phyloP scores from a whole-genome alignment of 2,888 invertebrate species.

The Scaptomyza flava region DNA sequence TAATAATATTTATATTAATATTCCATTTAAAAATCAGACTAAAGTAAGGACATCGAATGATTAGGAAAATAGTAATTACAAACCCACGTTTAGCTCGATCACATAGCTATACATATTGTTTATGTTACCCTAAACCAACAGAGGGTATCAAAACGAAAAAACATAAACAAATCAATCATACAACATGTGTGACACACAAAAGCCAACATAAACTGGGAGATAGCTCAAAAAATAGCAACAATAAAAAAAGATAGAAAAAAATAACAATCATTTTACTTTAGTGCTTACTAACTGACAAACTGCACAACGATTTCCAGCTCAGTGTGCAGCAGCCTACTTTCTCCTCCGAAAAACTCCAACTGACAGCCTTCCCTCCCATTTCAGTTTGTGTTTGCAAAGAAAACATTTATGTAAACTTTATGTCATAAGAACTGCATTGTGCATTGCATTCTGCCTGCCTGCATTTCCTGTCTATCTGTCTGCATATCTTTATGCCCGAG shows the following conservation, averaged over 20 bases:
- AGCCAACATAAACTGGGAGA: constrained; percentile 29
- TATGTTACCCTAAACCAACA: background rate
- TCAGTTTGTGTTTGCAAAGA: constrained; percentile 63
- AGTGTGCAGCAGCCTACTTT: background rate
- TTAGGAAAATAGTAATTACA: background rate
- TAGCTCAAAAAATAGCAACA: constrained; percentile 2
- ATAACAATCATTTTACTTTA: constrained; percentile 22
- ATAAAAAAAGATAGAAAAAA: constrained; percentile 1
- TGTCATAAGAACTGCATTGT: constrained; percentile 68
- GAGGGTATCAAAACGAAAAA: background rate
- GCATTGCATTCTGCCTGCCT: constrained; percentile 11
- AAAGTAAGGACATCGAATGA: no score
- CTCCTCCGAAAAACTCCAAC: background rate
- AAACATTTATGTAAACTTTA: constrained; percentile 76
- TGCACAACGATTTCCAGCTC: constrained; percentile 62
- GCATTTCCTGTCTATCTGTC: constrained; percentile 6
- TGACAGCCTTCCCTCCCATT: background rate
- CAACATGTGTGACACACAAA: constrained; percentile 48
- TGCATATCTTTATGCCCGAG: constrained; percentile 39
- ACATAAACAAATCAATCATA: constrained; percentile 56
- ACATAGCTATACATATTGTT: background rate
- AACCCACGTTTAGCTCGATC: background rate
- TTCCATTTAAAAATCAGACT: no score
- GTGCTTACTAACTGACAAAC: constrained; percentile 55
- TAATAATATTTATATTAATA: no score